These are phyloP conservation scores for Lepeophtheirus nordmannii DNA, from an alignment of 2,888 invertebrate genomes.

Conservation along the genomic window DNA sequence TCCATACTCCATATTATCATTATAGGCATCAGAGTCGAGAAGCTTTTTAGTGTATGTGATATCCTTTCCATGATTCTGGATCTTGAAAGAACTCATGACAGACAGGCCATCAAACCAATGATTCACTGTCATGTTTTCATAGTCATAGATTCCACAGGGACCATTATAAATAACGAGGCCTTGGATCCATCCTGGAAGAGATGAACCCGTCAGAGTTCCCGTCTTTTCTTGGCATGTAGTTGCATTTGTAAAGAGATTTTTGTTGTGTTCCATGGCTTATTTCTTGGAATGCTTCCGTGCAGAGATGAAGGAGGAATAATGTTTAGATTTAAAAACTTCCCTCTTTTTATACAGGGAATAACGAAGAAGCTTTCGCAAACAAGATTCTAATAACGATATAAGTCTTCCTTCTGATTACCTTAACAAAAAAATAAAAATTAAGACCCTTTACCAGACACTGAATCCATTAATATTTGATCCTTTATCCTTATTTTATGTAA, in stretches of 20 bases:
- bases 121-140: conserved; percentile 34
- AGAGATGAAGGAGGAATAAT: no score
- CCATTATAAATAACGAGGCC: conserved; percentile 38
- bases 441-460: no score
- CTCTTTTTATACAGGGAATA: no score
- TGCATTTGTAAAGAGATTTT: background rate
- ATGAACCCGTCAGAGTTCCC: background rate
- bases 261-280: conserved; percentile 6
- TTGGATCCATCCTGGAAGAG: conserved; percentile 36
- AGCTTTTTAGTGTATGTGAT: conserved; percentile 34
- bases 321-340: no score
- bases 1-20: conserved; percentile 35
- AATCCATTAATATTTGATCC: no score
- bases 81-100: conserved; percentile 37
- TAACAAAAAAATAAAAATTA: no score
- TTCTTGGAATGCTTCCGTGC: no score
- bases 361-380: no score
- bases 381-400: no score
- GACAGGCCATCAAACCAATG: conserved; percentile 40
- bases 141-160: conserved; percentile 37
- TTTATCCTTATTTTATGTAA: no score
- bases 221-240: background rate
- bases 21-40: conserved; percentile 37
- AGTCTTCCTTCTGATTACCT: no score
- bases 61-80: conserved; percentile 32